Evolutionary conservation across 2,797 vertebrate species (phyloP).

Genomic region (Luscinia luscinia): DNA sequence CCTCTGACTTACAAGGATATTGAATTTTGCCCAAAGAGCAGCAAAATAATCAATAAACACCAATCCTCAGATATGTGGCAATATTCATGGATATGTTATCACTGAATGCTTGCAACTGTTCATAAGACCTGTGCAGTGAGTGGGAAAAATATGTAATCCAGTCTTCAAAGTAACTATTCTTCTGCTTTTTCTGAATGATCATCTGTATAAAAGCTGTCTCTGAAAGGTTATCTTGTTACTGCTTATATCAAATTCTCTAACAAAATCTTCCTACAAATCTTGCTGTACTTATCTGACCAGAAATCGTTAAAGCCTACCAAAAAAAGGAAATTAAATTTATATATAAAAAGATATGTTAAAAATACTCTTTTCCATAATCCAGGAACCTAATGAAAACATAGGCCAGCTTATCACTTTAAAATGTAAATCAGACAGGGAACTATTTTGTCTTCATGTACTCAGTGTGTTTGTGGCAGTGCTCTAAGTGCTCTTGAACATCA

Average conservation of each 20-base stretch:
- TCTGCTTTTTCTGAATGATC: background rate
- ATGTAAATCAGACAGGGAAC: background rate
- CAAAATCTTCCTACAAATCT: background rate
- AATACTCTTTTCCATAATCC: background rate
- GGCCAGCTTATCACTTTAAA: background rate
- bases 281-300: background rate
- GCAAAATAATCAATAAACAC: constrained; percentile 34
- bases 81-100: background rate
- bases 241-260: background rate
- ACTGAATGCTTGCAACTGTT: background rate
- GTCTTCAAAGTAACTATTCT: background rate
- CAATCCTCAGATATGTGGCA: background rate
- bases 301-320: background rate
- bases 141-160: background rate
- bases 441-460: background rate
- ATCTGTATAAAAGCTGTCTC: background rate
- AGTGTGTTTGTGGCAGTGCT: background rate
- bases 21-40: background rate
- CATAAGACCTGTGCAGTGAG: background rate
- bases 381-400: background rate
- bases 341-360: background rate
- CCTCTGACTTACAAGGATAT: background rate
- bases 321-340: background rate
- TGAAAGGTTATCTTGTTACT: background rate
- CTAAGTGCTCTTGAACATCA: background rate